Base-by-base conservation (phyloP, 92 coral and sea anemone genomes). In the Heteractis magnifica region DNA sequence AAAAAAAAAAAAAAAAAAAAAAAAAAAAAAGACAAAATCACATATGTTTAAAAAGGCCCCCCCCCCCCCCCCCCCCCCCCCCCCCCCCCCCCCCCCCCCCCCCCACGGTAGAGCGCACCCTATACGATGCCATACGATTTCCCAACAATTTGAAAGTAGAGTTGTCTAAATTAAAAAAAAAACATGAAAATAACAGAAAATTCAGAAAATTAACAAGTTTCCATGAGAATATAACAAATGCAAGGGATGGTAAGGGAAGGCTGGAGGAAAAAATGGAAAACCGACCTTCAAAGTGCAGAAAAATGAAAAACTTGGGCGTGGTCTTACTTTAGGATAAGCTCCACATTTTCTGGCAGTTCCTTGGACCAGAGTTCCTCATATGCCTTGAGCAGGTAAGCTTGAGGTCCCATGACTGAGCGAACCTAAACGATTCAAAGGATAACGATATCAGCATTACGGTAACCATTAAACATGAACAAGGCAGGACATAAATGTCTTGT, bases 361-460 rank as follows among this genome's bases (percentile, higher is more conserved):
- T 95, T 95, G 21, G 71, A 81, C 97, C 97, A 95, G 71, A 89
- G 89, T 82, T 94, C 98, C 34, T 96, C 99, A 65, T 89, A 88
- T n/a, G 94, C 98, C 49, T 85, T 92, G 82, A 96, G 83, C 56
- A 96, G 77, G 83, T 96, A 96, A 21, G 99, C 86, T 81, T 96
- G 99, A 16, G 99, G 98, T 0, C 99, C 99, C 94, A 96, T 87
- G 4, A 96, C 93, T 15, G 96, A 89, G 21, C 98, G 93, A 11
- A 94, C 98, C 98, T 94, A 65, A 6, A 68, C 73, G 23, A 68
- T 41, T 68, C 26, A 7, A 68, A 4, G 23, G 18, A 62, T 23
- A 5, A 15, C 14, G 65, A 59, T 15, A 13, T 6, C 70, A 62
- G 10, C 8, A 5, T 18, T 62, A 62, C 26, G 5, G 23, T 62